Base-by-base conservation (phyloP, 2,888 invertebrate genomes). In the Aphidius colemani region DNA sequence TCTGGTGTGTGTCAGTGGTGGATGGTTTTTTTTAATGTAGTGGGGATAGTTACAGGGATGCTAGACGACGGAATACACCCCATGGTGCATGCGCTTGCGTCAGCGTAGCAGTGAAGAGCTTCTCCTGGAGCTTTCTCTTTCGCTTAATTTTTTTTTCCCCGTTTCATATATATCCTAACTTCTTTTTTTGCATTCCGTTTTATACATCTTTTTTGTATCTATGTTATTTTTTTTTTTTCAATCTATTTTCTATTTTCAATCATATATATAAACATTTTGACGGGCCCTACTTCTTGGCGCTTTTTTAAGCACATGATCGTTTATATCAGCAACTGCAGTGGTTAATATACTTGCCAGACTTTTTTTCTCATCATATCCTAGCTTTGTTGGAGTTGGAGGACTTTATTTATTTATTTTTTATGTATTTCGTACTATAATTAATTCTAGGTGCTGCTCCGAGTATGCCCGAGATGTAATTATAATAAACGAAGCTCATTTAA, bases 11-110 rank as follows among this genome's bases (percentile, higher is more conserved):
- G 63, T 62, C 58, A 30, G 57, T 61, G 65, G 56, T 64, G 64
- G 60, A 64, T 66, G 65, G 69, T 64, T 66, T 30, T 30, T 55
- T 63, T 72, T 67, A 68, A 70, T 6, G 1, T 39, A 18, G 59
- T 59, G 55, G 60, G 73, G 67, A 67, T 63, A 50, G 61, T 69
- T 69, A 68, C 64, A 69, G 72, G 70, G 71, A 73, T 71, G 75
- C 73, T 71, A 69, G 66, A 69, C 66, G 72, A 75, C 74, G 45
- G 76, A 78, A 59, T 77, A 77, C 77, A 78, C 78, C 79, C 78
- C 72, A 30, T 30, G 30, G 30, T 72, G 55, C 59, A 64, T 66
- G 74, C 76, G 76, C 77, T 71, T 72, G 79, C 79, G 75, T 62
- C 56, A 30, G 49, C 6, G 2, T 9, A 30, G 46, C n/a, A 46